Evolutionary conservation across 2,888 invertebrate species (phyloP), one percentile per base, ranked within the genome.

Genomic region (Erynnis tages): DNA sequence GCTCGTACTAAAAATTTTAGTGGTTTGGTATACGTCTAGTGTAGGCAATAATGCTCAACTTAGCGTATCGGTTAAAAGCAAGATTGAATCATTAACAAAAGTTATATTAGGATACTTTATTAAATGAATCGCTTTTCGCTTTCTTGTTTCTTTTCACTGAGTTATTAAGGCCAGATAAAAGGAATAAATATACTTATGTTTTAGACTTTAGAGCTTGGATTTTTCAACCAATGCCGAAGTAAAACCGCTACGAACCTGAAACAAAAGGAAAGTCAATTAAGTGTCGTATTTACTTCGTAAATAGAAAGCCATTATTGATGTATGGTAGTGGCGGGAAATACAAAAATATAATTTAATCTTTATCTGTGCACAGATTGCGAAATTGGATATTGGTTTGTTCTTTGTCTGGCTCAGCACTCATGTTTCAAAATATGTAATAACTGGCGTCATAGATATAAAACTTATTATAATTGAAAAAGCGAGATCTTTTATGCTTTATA

Each of bases 201-300:
- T n/a, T n/a, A n/a, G n/a, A n/a, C n/a, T n/a, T n/a, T n/a, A 46
- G 32, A 29, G 55, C 59, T 53, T 57, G 53, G 59, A 37, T 16
- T 7, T 21, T 32, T 25, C 38, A 17, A 11, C 16, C 10, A 7
- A n/a, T 21, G 27, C 17, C 25, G 14, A 27, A 14, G 27, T n/a
- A n/a, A 45, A 56, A 54, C 48, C 50, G 56, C 49, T 58, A 57
- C 59, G 41, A 66, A 70, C 70, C 70, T 70, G 70, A 34, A 70
- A 70, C 61, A 61, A 62, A 66, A 63, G 61, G 41, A 40, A 34
- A 38, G 58, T 47, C 38, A 49, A 54, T 58, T 47, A 53, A 43
- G 23, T 25, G 50, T 46, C 40, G 34, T 29, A 34, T 44, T 40
- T 44, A 27, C 43, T 46, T 50, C 34, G 25, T 34, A 41, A 30